Base-by-base conservation (phyloP, 92 coral and sea anemone genomes). In the Epizoanthus illoricatus region DNA sequence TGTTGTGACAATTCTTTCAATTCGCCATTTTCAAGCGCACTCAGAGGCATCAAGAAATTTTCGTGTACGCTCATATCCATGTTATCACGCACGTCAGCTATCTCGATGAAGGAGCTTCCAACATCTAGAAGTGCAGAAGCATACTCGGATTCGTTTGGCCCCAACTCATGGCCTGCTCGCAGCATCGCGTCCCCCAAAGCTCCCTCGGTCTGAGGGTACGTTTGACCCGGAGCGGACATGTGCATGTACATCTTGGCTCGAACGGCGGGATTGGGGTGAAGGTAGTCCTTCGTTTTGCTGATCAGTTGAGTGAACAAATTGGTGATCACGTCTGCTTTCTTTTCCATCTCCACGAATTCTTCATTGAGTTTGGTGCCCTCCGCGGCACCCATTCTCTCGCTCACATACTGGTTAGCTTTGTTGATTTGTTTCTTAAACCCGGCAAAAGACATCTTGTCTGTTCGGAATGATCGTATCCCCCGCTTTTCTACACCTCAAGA, bases 381-480 rank as follows among this genome's bases (percentile, higher is more conserved):
- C 59, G 90, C 97, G 19, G 97, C 86, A 7, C 97, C 97, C 97
- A 93, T 93, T 69, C 91, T 90, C 79, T 93, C 97, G 89, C 97
- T 93, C 23, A 93, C 97, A 85, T 91, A 93, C 85, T 93, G 97
- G 28, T 93, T 93, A 76, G 97, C 97, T 74, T 93, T 93, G 87
- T 93, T 93, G 49, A 93, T 88, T 71, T 93, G 97, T 70, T 93
- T 93, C 88, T 93, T 93, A 70, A 93, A 90, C 2, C 97, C 97
- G 10, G 97, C 97, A 20, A 93, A 65, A 81, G 97, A 90, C 97
- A 93, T 93, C 84, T 73, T 80, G 83, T 55, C n/a, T 21, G 60
- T 57, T 60, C 36, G 33, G 71, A 5, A 17, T 12, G 28, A 23
- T 64, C 70, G 3, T 65, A 2, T 21, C 70, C 16, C 17, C 70